Conservation (phyloP, 1,140 invertebrate species). For the Panulirus ornatus region DNA sequence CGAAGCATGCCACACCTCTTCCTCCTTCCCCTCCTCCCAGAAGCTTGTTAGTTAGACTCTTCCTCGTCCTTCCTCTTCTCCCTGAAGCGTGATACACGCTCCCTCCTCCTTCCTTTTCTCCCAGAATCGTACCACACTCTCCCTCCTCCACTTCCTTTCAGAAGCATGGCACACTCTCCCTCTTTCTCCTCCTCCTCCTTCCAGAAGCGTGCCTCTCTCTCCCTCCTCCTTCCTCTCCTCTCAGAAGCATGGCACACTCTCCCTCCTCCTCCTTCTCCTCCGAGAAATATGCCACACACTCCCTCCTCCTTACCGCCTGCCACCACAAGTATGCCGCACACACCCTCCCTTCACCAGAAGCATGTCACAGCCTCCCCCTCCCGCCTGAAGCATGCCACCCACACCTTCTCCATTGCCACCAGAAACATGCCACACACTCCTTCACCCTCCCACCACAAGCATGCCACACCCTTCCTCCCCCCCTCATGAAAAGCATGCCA, state of each 20-base stretch:
- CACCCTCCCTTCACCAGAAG: too few relatives aligned
- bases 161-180: conserved; percentile 37
- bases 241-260: not conserved
- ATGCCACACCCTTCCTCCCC: too few relatives aligned
- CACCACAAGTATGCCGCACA: too few relatives aligned
- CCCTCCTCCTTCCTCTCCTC: conserved; percentile 25
- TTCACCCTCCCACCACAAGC: too few relatives aligned
- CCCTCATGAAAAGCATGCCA: too few relatives aligned
- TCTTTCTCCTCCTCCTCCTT: not conserved
- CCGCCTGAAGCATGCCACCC: not conserved
- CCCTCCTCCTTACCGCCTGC: too few relatives aligned
- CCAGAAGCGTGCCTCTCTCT: conserved; percentile 42
- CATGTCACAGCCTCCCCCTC: too few relatives aligned
- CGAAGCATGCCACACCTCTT: not conserved
- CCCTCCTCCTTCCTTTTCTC: not conserved
- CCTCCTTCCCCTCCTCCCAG: not conserved
- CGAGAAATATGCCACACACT: too few relatives aligned
- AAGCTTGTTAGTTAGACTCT: not conserved
- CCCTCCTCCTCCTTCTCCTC: too few relatives aligned
- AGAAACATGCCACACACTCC: too few relatives aligned
- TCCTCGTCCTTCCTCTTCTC: not conserved
- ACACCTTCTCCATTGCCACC: not conserved
- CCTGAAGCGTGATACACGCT: not conserved
- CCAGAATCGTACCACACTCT: not conserved
- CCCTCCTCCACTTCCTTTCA: not conserved